phyloP scores from a whole-genome alignment of 2,888 invertebrate genomes.

The Caenorhabditis zanzibari region DNA sequence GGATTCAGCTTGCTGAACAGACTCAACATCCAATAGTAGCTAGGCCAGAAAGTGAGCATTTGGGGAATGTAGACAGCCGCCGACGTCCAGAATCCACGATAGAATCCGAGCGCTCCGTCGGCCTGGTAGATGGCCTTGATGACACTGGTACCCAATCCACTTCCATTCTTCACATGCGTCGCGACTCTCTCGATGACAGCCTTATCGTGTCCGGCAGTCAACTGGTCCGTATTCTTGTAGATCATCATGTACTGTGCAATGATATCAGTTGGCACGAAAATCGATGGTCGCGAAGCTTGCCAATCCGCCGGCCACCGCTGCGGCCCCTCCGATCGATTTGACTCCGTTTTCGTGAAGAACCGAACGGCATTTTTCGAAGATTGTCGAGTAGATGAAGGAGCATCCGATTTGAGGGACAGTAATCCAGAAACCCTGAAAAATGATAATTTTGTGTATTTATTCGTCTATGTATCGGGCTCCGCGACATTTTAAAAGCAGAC shows the following conservation, averaged over 20 bases:
- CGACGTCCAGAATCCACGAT: slow-evolving; percentile 73
- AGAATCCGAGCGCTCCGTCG: slow-evolving; percentile 75
- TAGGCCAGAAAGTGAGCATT: slow-evolving; percentile 75
- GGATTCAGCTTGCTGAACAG: slow-evolving; percentile 63
- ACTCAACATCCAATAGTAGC: slow-evolving; percentile 70
- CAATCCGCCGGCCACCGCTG: slow-evolving; percentile 72
- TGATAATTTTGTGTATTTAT: no score
- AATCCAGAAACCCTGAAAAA: slow-evolving; percentile 75
- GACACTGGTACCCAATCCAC: slow-evolving; percentile 58
- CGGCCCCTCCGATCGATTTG: slow-evolving; percentile 65
- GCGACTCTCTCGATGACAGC: slow-evolving; percentile 68
- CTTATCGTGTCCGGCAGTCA: slow-evolving; percentile 68
- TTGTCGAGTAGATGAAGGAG: slow-evolving; percentile 76
- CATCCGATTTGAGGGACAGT: slow-evolving; percentile 77
- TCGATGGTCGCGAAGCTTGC: slow-evolving; percentile 72
- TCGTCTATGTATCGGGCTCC: no score
- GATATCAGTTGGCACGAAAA: slow-evolving; percentile 78
- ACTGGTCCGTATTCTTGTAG: slow-evolving; percentile 72
- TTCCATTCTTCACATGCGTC: slow-evolving; percentile 49
- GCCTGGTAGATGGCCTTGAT: slow-evolving; percentile 70
- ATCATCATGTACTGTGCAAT: slow-evolving; percentile 79
- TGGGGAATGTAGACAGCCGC: slow-evolving; percentile 73
- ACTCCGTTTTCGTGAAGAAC: slow-evolving; percentile 68
- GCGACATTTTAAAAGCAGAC: no score
- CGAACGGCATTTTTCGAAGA: slow-evolving; percentile 75